A percentile compares a stretch with the other conserved stretches of the same genome.
phyloP scores from a whole-genome alignment of 2,113 vertebrate species.

The Rhea pennata region DNA sequence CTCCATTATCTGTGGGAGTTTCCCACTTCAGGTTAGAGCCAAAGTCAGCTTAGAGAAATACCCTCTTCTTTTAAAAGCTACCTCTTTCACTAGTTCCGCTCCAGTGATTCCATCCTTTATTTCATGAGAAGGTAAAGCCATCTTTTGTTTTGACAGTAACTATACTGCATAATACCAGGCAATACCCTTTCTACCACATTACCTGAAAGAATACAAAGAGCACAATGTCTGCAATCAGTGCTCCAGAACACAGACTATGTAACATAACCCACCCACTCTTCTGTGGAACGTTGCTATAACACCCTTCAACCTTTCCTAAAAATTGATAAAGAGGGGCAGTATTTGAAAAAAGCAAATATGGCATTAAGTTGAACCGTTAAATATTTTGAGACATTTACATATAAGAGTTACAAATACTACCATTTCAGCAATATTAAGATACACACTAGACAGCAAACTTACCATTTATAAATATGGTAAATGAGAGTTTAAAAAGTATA shows the following conservation, averaged over 20 bases:
- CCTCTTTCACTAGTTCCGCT: not conserved
- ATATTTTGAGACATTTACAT: not conserved
- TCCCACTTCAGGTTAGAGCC: not conserved
- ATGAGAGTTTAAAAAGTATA: not conserved
- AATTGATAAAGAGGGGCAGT: not conserved
- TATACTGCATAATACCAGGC: not conserved
- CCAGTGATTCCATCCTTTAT: not conserved
- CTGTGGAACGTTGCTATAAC: not conserved
- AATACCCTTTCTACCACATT: not conserved
- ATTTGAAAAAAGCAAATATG: not conserved
- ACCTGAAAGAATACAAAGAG: not conserved
- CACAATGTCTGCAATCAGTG: not conserved
- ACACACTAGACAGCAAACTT: not conserved
- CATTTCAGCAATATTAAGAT: not conserved
- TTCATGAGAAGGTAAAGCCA: not conserved
- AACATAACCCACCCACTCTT: not conserved
- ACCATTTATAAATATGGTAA: not conserved
- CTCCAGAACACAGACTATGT: not conserved
- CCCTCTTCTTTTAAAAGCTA: not conserved
- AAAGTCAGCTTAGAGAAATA: not conserved
- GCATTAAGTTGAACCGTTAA: not conserved
- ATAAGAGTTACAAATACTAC: not conserved
- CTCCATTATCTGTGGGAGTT: not conserved
- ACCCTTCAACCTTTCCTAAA: not conserved
- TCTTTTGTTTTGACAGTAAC: not conserved